phyloP scores from a whole-genome alignment of 1,140 invertebrate genomes.

The Radopholus similis region DNA sequence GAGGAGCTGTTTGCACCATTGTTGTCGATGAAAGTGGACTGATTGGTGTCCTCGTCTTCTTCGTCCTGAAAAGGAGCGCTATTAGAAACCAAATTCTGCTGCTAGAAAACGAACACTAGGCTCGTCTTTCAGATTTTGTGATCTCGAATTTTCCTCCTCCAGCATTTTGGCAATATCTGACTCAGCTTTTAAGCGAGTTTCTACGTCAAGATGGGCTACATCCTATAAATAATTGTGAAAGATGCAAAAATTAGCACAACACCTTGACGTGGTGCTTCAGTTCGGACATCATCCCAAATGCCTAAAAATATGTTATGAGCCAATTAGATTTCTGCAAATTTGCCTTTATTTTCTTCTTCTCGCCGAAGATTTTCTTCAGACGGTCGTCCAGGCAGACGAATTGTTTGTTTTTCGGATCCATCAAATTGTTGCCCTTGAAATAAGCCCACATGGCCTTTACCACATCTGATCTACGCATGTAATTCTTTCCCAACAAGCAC shows the following conservation, averaged over 20 bases:
- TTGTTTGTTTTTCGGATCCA: constrained; percentile 36
- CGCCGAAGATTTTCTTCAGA: constrained; percentile 19
- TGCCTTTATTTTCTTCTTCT: constrained; percentile 6
- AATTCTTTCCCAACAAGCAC: constrained; percentile 21
- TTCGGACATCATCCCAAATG: constrained; percentile 33
- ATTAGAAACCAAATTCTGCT: no score
- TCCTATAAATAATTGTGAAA: no score
- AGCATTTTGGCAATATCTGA: constrained; percentile 14
- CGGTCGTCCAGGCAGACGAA: constrained; percentile 34
- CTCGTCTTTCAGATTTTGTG: no score
- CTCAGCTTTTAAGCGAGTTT: constrained; percentile 5
- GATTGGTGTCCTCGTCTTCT: no score
- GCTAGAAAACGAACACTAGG: no score
- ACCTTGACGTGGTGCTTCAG: constrained; percentile 31
- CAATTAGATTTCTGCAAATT: background rate
- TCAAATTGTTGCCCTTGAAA: constrained; percentile 26
- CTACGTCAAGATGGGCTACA: constrained; percentile 21
- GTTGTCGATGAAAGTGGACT: no score
- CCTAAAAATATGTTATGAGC: constrained; percentile 13
- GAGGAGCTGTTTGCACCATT: no score
- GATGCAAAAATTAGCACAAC: no score
- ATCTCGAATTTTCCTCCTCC: background rate
- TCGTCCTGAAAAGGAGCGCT: no score
- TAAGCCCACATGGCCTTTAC: constrained; percentile 38
- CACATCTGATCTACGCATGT: constrained; percentile 38